Conservation (phyloP, 2,113 vertebrate genomes). For the Balaenoptera acutorostrata region DNA sequence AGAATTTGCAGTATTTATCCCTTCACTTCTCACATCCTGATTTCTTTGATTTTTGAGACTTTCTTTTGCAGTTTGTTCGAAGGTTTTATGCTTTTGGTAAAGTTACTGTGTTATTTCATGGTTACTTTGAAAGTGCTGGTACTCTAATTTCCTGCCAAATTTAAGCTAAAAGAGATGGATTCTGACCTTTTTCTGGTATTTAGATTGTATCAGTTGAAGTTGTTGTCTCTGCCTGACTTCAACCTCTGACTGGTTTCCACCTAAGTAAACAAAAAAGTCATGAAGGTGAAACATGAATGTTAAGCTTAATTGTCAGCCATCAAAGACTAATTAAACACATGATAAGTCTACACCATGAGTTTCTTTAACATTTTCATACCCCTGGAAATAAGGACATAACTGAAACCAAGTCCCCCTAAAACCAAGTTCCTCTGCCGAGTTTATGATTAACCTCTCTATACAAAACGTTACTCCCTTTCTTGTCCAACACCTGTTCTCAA, state of each 20-base stretch:
- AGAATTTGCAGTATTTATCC: conserved; percentile 11
- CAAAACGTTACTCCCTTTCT: background rate
- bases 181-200: conserved; percentile 87
- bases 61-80: conserved; percentile 31
- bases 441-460: background rate
- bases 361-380: conserved; percentile 14
- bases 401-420: background rate
- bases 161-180: conserved; percentile 56
- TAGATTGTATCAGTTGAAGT: conserved; percentile 72
- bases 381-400: background rate
- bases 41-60: conserved; percentile 27
- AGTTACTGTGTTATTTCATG: conserved; percentile 58
- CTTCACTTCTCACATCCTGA: conserved; percentile 41
- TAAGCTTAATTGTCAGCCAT: conserved; percentile 65
- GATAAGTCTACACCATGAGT: background rate
- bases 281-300: background rate
- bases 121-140: conserved; percentile 23
- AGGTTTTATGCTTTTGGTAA: conserved; percentile 45
- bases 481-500: background rate
- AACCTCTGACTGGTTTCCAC: conserved; percentile 80
- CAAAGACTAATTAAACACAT: conserved; percentile 57
- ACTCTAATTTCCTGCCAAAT: conserved; percentile 33
- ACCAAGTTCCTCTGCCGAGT: background rate
- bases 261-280: conserved; percentile 71
- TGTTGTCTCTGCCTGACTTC: conserved; percentile 86